phyloP scores from a whole-genome alignment of 2,113 vertebrate species.

The Trematomus loennbergii region DNA sequence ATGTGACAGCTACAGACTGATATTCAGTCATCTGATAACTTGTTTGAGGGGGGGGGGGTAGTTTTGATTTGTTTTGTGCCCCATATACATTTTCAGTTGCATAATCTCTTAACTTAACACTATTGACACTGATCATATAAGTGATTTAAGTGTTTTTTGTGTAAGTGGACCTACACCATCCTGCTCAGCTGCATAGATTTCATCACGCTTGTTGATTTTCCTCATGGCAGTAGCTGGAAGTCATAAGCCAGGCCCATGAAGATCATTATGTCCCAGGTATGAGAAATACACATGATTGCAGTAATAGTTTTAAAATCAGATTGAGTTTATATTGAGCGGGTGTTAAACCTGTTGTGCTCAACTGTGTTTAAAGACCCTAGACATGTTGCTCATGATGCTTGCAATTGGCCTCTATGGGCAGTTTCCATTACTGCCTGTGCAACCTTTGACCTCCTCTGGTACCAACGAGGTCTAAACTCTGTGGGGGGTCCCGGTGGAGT shows the following conservation, averaged over 20 bases:
- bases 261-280: conserved; percentile 30
- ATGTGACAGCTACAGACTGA: too few relatives aligned
- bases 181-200: too few relatives aligned
- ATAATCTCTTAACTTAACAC: too few relatives aligned
- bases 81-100: too few relatives aligned
- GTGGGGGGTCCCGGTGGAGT: conserved; percentile 22
- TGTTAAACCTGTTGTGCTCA: conserved; percentile 3
- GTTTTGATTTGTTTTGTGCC: too few relatives aligned
- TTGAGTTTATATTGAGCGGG: conserved; percentile 18
- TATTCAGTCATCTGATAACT: too few relatives aligned
- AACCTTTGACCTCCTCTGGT: conserved; percentile 33
- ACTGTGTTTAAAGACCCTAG: conserved; percentile 35
- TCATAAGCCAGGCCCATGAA: neutral
- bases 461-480: conserved; percentile 45
- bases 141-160: too few relatives aligned
- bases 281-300: conserved; percentile 24
- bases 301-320: conserved; percentile 32
- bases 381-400: conserved; percentile 25
- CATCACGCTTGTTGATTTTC: too few relatives aligned
- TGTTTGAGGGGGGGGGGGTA: too few relatives aligned
- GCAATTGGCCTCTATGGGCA: conserved; percentile 51
- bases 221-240: too few relatives aligned
- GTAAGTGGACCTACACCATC: too few relatives aligned
- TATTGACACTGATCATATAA: too few relatives aligned
- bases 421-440: conserved; percentile 38